These are phyloP conservation scores for Tapirus terrestris DNA, from an alignment of 2,113 vertebrate genomes.

Conservation along the genomic window DNA sequence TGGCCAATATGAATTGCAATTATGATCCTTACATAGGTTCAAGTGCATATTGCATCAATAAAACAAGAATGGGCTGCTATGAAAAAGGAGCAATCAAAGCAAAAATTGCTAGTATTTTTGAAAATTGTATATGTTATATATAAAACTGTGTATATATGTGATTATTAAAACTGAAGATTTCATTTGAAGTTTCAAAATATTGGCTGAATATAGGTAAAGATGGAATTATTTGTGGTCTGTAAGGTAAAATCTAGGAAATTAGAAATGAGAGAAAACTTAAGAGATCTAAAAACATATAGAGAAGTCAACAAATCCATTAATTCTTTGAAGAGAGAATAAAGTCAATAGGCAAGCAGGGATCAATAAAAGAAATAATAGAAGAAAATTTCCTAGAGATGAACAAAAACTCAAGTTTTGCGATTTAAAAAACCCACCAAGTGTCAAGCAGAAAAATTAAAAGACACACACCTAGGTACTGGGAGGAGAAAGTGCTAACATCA, in stretches of 20 bases:
- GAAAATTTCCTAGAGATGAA: neutral
- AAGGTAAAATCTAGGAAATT: conserved; percentile 4
- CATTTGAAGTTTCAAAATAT: neutral
- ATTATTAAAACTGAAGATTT: neutral
- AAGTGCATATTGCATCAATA: neutral
- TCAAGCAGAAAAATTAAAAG: neutral
- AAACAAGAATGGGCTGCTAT: neutral
- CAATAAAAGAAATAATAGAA: neutral
- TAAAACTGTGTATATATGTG: neutral
- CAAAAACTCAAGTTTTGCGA: neutral
- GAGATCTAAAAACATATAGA: neutral
- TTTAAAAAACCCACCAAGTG: neutral
- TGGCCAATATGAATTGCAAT: neutral
- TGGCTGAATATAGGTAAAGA: neutral
- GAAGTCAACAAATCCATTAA: neutral
- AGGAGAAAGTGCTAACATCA: neutral
- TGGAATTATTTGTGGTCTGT: neutral
- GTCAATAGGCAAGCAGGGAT: neutral
- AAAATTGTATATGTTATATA: neutral
- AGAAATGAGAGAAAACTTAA: neutral
- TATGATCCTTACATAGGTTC: neutral
- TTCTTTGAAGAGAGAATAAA: neutral
- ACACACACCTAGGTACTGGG: neutral
- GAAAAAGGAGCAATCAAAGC: neutral
- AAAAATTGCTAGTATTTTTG: neutral